phyloP scores from a whole-genome alignment of 2,888 invertebrate genomes.

The Octonoba sinensis region DNA sequence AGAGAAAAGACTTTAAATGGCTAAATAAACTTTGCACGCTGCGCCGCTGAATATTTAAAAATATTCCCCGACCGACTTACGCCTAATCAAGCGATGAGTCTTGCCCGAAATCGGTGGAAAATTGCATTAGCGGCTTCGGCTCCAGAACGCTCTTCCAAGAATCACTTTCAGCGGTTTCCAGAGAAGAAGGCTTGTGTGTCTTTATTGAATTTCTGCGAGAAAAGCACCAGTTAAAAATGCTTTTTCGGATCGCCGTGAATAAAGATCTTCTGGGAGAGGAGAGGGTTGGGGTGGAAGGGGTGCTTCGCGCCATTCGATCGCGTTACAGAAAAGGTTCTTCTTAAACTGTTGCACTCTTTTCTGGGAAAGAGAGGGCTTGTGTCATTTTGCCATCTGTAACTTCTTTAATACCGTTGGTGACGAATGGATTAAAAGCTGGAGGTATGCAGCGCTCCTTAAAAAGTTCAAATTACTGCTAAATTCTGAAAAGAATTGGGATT shows the following conservation, averaged over 20 bases:
- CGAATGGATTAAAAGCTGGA: too few relatives aligned
- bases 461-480: too few relatives aligned
- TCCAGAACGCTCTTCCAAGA: slow-evolving; percentile 18
- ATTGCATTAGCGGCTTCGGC: slow-evolving; percentile 46
- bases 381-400: too few relatives aligned
- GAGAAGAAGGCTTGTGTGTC: background rate
- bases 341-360: too few relatives aligned
- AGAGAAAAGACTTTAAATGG: slow-evolving; percentile 55
- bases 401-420: too few relatives aligned
- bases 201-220: slow-evolving; percentile 35
- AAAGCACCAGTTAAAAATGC: slow-evolving; percentile 25
- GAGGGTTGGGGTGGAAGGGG: too few relatives aligned
- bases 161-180: slow-evolving; percentile 29
- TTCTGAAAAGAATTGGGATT: too few relatives aligned
- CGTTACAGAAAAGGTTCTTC: too few relatives aligned
- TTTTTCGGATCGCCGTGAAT: background rate
- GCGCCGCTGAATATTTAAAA: slow-evolving; percentile 57
- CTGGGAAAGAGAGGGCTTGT: too few relatives aligned
- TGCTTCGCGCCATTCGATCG: too few relatives aligned
- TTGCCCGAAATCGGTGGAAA: slow-evolving; percentile 40
- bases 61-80: slow-evolving; percentile 32
- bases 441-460: too few relatives aligned
- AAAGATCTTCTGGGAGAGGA: too few relatives aligned
- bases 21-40: slow-evolving; percentile 46
- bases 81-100: slow-evolving; percentile 52